A percentile compares a stretch with the other conserved stretches of the same genome.
Conservation (phyloP, 2,113 vertebrate species). For the Coptodon rendalli region DNA sequence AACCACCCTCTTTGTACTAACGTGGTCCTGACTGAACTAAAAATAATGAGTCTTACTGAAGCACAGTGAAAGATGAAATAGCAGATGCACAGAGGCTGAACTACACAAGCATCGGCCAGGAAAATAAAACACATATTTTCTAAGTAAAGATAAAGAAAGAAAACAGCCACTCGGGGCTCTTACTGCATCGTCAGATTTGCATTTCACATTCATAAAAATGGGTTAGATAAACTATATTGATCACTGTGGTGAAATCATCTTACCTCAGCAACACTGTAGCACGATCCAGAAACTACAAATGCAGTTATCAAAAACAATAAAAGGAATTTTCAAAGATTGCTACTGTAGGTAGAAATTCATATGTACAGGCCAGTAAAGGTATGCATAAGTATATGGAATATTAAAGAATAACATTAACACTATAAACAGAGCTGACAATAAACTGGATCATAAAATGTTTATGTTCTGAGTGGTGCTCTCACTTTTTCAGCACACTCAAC, state of each 20-base stretch:
- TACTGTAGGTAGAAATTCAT: background rate
- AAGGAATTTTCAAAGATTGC: background rate
- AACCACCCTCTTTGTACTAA: background rate
- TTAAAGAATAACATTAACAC: background rate
- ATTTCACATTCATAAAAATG: background rate
- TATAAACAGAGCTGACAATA: background rate
- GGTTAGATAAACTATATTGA: background rate
- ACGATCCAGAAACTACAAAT: background rate
- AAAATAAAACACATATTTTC: background rate
- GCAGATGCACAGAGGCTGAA: background rate
- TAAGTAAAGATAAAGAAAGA: background rate
- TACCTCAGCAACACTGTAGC: background rate
- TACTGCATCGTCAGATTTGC: background rate
- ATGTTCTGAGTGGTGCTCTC: background rate
- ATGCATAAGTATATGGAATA: background rate
- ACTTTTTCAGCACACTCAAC: background rate
- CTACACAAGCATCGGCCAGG: background rate
- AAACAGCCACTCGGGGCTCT: background rate
- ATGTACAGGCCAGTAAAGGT: background rate
- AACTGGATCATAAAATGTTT: background rate
- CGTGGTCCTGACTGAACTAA: background rate
- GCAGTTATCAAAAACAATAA: background rate
- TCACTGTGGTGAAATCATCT: background rate
- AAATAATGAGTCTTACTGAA: background rate
- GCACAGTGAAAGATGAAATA: background rate